phyloP scores from a whole-genome alignment of 2,113 vertebrate genomes.

The Melanerpes aurifrons region DNA sequence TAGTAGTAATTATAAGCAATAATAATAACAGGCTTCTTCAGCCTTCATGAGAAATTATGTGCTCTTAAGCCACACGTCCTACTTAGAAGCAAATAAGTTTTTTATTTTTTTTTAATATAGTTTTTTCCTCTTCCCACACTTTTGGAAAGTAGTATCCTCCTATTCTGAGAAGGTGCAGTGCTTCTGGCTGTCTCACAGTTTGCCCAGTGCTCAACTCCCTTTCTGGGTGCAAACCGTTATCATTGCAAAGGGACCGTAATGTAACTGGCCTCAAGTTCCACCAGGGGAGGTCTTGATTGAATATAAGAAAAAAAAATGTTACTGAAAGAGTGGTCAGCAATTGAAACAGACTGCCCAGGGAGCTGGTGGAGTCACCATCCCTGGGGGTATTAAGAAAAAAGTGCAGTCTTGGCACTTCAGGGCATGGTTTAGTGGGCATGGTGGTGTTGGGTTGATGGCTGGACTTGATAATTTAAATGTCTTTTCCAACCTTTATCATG shows the following conservation, averaged over 20 bases:
- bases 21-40: not conserved
- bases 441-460: too few relatives aligned
- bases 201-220: not conserved
- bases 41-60: not conserved
- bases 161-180: not conserved
- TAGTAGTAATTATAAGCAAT: not conserved
- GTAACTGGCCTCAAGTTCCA: not conserved
- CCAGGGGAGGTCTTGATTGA: too few relatives aligned
- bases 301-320: too few relatives aligned
- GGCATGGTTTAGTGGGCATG: too few relatives aligned
- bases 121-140: not conserved
- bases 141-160: not conserved
- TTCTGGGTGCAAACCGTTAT: not conserved
- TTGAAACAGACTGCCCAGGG: too few relatives aligned
- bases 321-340: too few relatives aligned
- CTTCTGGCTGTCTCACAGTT: not conserved
- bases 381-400: too few relatives aligned
- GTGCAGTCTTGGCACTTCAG: too few relatives aligned
- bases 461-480: too few relatives aligned
- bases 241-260: not conserved
- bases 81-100: not conserved
- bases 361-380: too few relatives aligned
- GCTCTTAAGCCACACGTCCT: not conserved
- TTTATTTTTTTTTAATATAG: accelerated
- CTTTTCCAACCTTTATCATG: too few relatives aligned